Evolutionary conservation across 2,113 vertebrate genomes (phyloP).

Genomic region (Stictonetta naevosa): DNA sequence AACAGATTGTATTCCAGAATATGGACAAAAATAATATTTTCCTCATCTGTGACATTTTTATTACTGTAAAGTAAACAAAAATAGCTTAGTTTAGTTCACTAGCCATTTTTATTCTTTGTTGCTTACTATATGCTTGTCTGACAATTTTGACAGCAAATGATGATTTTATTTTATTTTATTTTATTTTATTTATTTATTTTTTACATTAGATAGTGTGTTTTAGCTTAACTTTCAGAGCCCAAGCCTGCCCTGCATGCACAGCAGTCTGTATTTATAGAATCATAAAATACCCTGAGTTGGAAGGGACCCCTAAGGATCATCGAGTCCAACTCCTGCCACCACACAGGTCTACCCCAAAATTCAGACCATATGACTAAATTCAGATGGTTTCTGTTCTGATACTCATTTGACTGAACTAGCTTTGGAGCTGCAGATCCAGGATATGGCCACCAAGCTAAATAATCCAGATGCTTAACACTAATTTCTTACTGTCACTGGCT

Average conservation of each 20-base stretch:
- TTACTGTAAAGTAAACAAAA: background rate
- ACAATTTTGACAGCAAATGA: background rate
- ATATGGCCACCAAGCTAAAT: background rate
- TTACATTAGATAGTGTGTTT: background rate
- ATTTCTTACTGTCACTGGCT: background rate
- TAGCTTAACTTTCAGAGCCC: background rate
- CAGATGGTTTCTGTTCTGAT: background rate
- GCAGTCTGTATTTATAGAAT: background rate
- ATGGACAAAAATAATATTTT: background rate
- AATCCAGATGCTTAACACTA: background rate
- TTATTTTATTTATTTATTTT: background rate
- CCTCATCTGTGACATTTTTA: background rate
- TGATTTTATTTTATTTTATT: background rate
- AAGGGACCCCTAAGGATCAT: no score
- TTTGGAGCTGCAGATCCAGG: background rate
- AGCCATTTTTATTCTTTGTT: background rate
- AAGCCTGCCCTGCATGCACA: background rate
- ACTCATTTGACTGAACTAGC: background rate
- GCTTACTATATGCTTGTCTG: background rate
- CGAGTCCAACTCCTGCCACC: no score
- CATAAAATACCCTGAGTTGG: no score
- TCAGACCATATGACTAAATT: background rate
- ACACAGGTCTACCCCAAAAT: no score
- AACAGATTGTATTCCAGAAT: slow-evolving; percentile 1
- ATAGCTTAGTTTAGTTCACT: background rate